These are phyloP conservation scores for Teleogryllus occipitalis DNA, from an alignment of 1,140 invertebrate species.

Conservation along the genomic window DNA sequence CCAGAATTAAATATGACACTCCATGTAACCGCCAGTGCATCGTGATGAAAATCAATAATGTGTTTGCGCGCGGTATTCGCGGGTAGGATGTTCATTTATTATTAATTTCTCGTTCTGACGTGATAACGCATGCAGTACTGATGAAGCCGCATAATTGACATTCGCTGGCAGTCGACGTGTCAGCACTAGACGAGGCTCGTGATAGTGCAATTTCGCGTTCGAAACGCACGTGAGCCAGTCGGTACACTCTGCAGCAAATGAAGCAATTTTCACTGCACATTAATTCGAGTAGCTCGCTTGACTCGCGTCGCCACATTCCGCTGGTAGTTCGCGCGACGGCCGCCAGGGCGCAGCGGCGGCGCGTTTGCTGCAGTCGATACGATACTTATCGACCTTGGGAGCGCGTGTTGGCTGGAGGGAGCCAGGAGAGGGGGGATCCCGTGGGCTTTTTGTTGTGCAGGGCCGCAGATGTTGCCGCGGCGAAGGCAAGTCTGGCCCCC, in stretches of 20 bases:
- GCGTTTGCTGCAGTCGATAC: background rate
- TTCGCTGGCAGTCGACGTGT: background rate
- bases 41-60: background rate
- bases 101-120: conserved; percentile 1
- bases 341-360: background rate
- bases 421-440: too few relatives aligned
- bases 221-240: background rate
- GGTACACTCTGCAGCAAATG: background rate
- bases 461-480: too few relatives aligned
- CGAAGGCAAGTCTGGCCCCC: too few relatives aligned
- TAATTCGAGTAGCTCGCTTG: background rate
- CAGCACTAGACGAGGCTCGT: background rate
- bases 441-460: too few relatives aligned
- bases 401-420: background rate
- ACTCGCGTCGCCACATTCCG: background rate
- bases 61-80: background rate
- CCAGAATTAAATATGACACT: background rate
- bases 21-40: too few relatives aligned
- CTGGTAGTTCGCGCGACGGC: background rate
- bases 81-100: background rate
- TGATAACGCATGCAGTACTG: background rate
- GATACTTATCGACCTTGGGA: background rate
- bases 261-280: background rate
- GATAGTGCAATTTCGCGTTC: background rate
- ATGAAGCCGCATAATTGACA: background rate